Conservation (phyloP, 2,797 vertebrate genomes). For the Ciconia nigra region DNA sequence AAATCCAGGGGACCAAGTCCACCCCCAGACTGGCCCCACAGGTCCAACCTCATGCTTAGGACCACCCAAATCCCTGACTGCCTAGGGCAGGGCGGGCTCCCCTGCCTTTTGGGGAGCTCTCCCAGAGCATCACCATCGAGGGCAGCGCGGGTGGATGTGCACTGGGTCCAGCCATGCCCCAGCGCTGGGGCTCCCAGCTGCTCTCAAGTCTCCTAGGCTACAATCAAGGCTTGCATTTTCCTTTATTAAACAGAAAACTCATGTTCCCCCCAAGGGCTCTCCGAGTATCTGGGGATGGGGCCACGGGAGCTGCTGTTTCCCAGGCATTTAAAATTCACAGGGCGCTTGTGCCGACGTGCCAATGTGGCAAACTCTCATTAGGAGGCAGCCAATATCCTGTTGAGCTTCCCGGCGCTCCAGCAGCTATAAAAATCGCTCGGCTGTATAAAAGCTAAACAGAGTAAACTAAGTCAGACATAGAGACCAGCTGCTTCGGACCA, state of each 20-base stretch:
- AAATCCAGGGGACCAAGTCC: not conserved
- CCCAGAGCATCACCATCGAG: not conserved
- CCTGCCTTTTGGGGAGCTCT: not conserved
- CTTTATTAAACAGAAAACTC: conserved; percentile 57
- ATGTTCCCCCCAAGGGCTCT: not conserved
- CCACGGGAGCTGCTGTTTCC: not conserved
- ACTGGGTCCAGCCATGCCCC: not conserved
- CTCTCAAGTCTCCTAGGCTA: conserved; percentile 52
- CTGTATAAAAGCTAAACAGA: conserved; percentile 58
- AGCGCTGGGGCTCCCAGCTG: not conserved
- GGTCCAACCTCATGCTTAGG: not conserved
- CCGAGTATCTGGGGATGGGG: not conserved
- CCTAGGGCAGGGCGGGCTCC: not conserved
- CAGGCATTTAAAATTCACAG: not conserved
- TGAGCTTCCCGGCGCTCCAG: conserved; percentile 42
- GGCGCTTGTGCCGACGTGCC: not conserved
- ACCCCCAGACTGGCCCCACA: not conserved
- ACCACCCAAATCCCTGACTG: not conserved
- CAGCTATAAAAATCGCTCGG: conserved; percentile 65
- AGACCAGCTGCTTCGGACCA: conserved; percentile 55
- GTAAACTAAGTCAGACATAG: not conserved
- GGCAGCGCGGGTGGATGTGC: rapidly evolving
- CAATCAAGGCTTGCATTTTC: conserved; percentile 22
- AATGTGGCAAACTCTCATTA: conserved; percentile 49
- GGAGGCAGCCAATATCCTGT: conserved; percentile 63